phyloP scores from a whole-genome alignment of 2,113 vertebrate species.

The Natator depressus region DNA sequence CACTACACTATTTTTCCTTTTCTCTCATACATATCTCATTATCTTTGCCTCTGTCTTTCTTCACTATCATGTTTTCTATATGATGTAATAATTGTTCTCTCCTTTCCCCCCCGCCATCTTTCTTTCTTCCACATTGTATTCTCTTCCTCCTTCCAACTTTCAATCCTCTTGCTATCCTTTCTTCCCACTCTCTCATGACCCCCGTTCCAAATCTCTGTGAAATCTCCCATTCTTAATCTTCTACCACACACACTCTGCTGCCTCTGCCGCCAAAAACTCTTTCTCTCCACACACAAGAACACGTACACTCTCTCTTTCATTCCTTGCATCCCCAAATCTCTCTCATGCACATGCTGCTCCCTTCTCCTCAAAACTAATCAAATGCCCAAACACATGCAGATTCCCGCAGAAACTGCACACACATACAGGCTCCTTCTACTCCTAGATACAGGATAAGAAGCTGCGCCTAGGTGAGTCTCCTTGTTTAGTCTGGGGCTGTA shows the following conservation, averaged over 20 bases:
- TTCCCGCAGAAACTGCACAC: slow-evolving; percentile 38
- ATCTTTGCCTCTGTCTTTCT: not conserved
- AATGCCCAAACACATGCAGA: slow-evolving; percentile 20
- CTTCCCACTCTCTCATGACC: not conserved
- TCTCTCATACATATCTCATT: not conserved
- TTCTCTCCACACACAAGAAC: not conserved
- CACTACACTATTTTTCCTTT: not conserved
- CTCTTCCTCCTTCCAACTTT: not conserved
- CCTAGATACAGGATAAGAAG: slow-evolving; percentile 65
- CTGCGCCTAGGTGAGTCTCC: slow-evolving; percentile 66
- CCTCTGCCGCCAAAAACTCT: not conserved
- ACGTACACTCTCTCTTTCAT: not conserved
- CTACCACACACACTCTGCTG: not conserved
- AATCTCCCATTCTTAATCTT: not conserved
- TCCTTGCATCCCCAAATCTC: not conserved
- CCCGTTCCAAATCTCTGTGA: not conserved
- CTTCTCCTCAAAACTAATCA: slow-evolving; percentile 60
- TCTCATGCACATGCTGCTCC: slow-evolving; percentile 39
- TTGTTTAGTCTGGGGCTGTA: slow-evolving; percentile 65
- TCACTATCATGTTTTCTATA: not conserved
- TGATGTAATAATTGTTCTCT: not conserved
- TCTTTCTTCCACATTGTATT: fast-evolving
- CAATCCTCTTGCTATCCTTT: not conserved
- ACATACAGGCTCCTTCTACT: slow-evolving; percentile 15
- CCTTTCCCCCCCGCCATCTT: not conserved